A percentile compares a stretch with the other conserved stretches of the same genome.
Evolutionary conservation across 1,140 invertebrate species (phyloP).

Genomic region (Ceratina australensis): DNA sequence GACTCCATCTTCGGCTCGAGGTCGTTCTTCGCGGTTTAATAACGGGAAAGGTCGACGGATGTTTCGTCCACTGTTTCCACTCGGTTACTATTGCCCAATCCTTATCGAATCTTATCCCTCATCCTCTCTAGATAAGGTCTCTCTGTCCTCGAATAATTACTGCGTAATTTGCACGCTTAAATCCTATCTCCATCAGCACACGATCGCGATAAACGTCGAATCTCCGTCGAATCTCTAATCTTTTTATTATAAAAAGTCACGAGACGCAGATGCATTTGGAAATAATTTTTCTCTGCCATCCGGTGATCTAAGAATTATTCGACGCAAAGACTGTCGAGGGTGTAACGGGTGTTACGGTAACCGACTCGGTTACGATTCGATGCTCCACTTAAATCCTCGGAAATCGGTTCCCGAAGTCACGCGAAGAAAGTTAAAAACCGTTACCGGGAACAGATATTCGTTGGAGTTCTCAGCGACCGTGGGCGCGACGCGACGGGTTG

Average conservation of each 20-base stretch:
- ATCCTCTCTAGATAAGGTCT: constrained; percentile 24
- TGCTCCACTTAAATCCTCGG: constrained; percentile 32
- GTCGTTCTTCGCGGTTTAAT: constrained; percentile 42
- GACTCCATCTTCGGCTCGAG: neutral
- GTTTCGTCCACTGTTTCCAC: constrained; percentile 17
- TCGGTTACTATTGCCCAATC: constrained; percentile 2
- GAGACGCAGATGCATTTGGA: no score
- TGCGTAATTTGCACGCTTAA: neutral
- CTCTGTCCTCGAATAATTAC: constrained; percentile 19
- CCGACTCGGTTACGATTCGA: constrained; percentile 41
- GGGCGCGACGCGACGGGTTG: constrained; percentile 2
- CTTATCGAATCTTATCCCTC: constrained; percentile 6
- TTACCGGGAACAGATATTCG: constrained; percentile 27
- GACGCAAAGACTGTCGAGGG: neutral
- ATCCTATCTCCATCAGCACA: no score
- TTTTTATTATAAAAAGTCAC: no score
- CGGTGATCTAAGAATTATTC: neutral
- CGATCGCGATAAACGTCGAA: no score
- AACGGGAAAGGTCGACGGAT: constrained; percentile 29
- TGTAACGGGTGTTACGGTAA: constrained; percentile 32
- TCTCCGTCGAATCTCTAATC: no score
- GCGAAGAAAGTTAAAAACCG: constrained; percentile 51
- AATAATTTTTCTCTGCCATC: no score
- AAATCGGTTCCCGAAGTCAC: constrained; percentile 42
- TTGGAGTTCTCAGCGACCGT: constrained; percentile 4